Conservation (phyloP, 2,797 vertebrate species). For the Sebastes hubbsi region DNA sequence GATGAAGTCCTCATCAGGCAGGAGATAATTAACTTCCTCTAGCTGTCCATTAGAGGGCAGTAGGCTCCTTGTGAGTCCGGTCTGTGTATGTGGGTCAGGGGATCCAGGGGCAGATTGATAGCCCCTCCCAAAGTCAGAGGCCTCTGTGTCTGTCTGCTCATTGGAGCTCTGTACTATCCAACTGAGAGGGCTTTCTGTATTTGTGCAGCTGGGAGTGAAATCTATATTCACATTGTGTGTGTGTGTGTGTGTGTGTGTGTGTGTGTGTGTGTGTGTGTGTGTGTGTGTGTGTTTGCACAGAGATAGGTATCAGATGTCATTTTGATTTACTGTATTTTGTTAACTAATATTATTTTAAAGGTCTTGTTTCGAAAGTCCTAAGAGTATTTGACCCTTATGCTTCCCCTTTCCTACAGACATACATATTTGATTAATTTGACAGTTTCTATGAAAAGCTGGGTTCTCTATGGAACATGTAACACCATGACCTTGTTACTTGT, state of each 20-base stretch:
- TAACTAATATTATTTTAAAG: background rate
- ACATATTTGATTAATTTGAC: background rate
- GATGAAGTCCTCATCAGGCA: constrained; percentile 16
- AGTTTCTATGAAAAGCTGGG: background rate
- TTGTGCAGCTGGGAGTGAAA: constrained; percentile 77
- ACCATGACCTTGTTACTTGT: background rate
- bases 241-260: background rate
- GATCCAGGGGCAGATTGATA: constrained; percentile 51
- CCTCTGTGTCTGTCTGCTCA: constrained; percentile 61
- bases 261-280: background rate
- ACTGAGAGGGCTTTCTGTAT: constrained; percentile 68
- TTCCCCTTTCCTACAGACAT: background rate
- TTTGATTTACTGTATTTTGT: constrained; percentile 11
- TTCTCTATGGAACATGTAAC: background rate
- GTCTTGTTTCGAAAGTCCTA: background rate
- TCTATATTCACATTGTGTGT: constrained; percentile 56
- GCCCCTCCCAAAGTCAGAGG: constrained; percentile 65
- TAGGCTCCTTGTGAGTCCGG: constrained; percentile 10
- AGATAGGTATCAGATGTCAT: constrained; percentile 9
- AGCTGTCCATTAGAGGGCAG: constrained; percentile 65
- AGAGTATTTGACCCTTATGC: background rate
- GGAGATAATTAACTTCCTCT: constrained; percentile 1
- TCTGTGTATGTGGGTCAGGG: constrained; percentile 71
- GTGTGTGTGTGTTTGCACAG: background rate
- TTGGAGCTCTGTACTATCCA: constrained; percentile 57